Evolutionary conservation across 2,113 vertebrate genomes (phyloP), one percentile per base, ranked within the genome.

Genomic region (Myrmecophaga tridactyla): DNA sequence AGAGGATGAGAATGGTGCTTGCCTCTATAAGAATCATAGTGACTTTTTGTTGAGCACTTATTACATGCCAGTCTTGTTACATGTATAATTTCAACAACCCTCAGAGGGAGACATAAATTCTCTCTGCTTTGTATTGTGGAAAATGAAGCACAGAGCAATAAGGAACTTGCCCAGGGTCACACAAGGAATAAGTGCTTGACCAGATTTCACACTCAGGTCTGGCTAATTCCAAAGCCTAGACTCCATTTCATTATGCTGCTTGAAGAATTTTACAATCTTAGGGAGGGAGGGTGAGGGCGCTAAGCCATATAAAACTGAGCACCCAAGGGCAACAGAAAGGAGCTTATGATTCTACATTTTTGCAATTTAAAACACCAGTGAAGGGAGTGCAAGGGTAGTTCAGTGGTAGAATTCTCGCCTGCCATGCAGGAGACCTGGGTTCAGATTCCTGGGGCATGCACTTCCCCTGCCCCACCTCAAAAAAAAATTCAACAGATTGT

Each of bases 1-100:
- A 10, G n/a, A 46, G 18, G 76, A 3, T 7, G 12, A 14, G 11
- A 3, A 3, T 4, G 0, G 15, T 2, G 1, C 4, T 1, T 39
- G 5, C 25, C 23, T 43, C 9, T 0, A 15, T 41, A 11, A 81
- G 62, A 81, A 81, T 17, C 34, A 67, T 13, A 85, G 29, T 17
- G 51, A 60, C 13, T 39, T 46, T 39, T 75, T n/a, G 18, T 7
- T 10, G 46, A 67, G 81, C 3, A 31, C 4, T 29, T 18, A 9
- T 67, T 11, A 70, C 31, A 27, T 18, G 21, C 39, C 7, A 1
- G 21, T 51, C 41, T 46, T 29, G 6, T 2, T n/a, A 13, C 2
- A 0, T 0, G 14, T 31, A 8, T 36, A 15, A 80, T 56, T 21
- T 7, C 84, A 60, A 9, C 46, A 34, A 23, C 29, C 20, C 13